Conservation (phyloP, 1,140 invertebrate genomes). For the Nymphalis io region DNA sequence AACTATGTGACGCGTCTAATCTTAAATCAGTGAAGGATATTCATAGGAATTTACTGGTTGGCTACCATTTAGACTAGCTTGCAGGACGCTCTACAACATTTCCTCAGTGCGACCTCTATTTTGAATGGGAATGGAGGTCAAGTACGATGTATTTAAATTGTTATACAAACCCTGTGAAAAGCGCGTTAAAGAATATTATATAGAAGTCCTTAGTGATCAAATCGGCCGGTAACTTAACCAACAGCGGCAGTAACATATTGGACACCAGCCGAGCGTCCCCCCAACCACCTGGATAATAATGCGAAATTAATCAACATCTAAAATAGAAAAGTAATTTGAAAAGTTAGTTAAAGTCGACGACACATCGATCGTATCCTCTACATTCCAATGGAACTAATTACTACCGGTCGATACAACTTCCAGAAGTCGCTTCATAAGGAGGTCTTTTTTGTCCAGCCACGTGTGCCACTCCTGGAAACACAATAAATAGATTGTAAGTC, state of each 20-base stretch:
- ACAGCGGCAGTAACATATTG: constrained; percentile 47
- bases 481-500: constrained; percentile 12
- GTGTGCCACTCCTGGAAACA: constrained; percentile 54
- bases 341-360: not conserved
- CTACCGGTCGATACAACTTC: constrained; percentile 59
- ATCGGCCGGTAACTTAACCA: constrained; percentile 48
- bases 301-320: not conserved
- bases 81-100: too few relatives aligned
- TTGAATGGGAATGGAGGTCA: too few relatives aligned
- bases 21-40: too few relatives aligned
- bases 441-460: constrained; percentile 58
- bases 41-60: too few relatives aligned
- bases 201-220: constrained; percentile 51
- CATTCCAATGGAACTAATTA: not conserved
- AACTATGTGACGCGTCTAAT: too few relatives aligned
- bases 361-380: not conserved
- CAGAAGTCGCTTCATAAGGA: constrained; percentile 53
- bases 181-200: constrained; percentile 46
- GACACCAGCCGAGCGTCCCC: constrained; percentile 47
- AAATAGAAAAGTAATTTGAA: not conserved
- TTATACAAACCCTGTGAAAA: constrained; percentile 42
- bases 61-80: too few relatives aligned
- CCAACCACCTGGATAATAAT: constrained; percentile 48
- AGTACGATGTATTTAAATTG: too few relatives aligned
- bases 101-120: too few relatives aligned